These are phyloP conservation scores for Dendrocopos noguchii DNA, from an alignment of 2,113 vertebrate species.

Conservation along the genomic window DNA sequence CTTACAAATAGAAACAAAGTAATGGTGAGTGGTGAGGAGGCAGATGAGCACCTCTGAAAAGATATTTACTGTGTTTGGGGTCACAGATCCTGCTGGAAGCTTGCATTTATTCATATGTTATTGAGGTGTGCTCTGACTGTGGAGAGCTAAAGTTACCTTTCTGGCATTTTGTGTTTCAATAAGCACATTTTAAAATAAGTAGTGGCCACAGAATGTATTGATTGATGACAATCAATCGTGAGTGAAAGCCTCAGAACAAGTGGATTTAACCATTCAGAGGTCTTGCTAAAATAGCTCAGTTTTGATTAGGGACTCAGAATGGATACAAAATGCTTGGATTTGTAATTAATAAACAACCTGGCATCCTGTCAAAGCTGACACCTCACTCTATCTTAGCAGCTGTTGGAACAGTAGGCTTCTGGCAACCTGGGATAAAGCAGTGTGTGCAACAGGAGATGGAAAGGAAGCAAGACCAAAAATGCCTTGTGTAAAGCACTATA, in stretches of 20 bases:
- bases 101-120: neutral
- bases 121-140: neutral
- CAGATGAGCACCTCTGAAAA: neutral
- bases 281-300: neutral
- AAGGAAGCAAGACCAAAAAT: conserved; percentile 40
- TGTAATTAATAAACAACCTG: conserved; percentile 36
- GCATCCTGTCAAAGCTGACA: conserved; percentile 30
- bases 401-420: conserved; percentile 60
- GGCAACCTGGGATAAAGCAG: conserved; percentile 54
- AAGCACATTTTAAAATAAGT: neutral
- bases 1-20: neutral
- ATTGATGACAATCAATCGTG: neutral
- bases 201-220: conserved; percentile 2
- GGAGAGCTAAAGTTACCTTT: neutral
- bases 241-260: neutral
- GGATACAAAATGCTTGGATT: neutral
- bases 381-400: conserved; percentile 52
- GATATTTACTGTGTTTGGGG: neutral
- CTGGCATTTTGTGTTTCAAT: neutral
- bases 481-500: neutral
- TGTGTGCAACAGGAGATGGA: conserved; percentile 36
- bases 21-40: neutral
- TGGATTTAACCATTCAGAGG: neutral
- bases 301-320: neutral
- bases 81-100: neutral